These are phyloP conservation scores for Pogonomyrmex californicus DNA, from an alignment of 1,140 invertebrate genomes.

Conservation along the genomic window DNA sequence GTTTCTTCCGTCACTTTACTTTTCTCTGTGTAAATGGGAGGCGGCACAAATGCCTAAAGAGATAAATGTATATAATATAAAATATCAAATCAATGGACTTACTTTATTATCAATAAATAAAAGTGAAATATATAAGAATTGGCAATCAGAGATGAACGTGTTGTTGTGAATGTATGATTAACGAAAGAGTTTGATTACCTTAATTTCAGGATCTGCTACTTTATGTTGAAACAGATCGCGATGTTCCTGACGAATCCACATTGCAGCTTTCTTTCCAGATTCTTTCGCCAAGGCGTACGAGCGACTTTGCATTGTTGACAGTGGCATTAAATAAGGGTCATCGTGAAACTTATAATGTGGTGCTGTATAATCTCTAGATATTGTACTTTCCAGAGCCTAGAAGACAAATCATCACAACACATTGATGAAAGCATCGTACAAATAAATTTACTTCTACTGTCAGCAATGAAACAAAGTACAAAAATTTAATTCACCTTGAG, in stretches of 20 bases:
- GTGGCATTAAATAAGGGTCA: constrained; percentile 95
- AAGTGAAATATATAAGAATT: constrained; percentile 30
- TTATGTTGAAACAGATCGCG: constrained; percentile 91
- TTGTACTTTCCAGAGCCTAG: constrained; percentile 92
- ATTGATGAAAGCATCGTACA: background rate
- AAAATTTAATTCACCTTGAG: constrained; percentile 86
- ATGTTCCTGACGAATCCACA: constrained; percentile 94
- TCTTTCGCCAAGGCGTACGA: constrained; percentile 93
- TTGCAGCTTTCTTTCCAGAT: constrained; percentile 94
- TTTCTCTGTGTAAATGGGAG: constrained; percentile 90
- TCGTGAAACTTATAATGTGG: constrained; percentile 96
- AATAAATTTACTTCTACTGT: background rate
- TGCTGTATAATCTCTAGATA: constrained; percentile 92
- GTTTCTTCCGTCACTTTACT: constrained; percentile 90
- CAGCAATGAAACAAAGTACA: constrained; percentile 18
- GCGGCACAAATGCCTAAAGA: constrained; percentile 91
- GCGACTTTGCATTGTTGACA: constrained; percentile 89
- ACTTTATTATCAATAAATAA: constrained; percentile 71
- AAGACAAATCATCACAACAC: constrained; percentile 30
- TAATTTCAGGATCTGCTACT: constrained; percentile 90
- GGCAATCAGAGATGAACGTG: background rate
- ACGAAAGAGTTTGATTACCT: constrained; percentile 73
- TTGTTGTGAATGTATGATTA: background rate
- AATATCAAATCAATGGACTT: background rate
- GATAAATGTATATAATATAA: constrained; percentile 78